Base-by-base conservation (phyloP, 2,113 vertebrate genomes). In the Heteronetta atricapilla region DNA sequence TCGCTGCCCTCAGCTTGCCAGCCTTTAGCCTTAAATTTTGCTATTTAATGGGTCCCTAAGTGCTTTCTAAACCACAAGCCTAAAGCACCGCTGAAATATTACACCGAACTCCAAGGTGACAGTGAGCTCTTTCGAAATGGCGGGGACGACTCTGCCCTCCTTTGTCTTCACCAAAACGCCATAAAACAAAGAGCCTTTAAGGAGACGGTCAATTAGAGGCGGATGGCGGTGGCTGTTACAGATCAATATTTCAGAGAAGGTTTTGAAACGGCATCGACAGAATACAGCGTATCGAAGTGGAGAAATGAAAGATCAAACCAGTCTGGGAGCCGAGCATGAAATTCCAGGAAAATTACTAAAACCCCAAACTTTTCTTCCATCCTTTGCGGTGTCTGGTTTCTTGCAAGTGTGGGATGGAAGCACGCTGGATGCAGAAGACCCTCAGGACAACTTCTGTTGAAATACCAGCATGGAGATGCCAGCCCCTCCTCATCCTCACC, bases 11-110 rank as follows among this genome's bases (percentile, higher is more conserved):
- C 69, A n/a, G 50, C 66, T 84, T 93, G 94, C 90, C 69, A 94
- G 86, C 70, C 69, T 93, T 86, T 90, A 92, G 86, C 77, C 90
- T 94, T 94, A 96, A 92, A 87, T 97, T 96, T 93, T 90, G 73
- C 31, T 90, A 15, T 96, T 96, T 94, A 90, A 93, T 95, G 77
- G 55, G 66, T 93, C 93, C 83, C 88, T 29, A 58, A 88, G 86
- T 90, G 83, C 83, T 94, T 93, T 84, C 79, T 88, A 94, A 95
- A 90, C 63, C 67, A 42, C 77, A 64, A 72, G 82, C 64, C 59
- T 92, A 62, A 87, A 94, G 77, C 83, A 74, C 26, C 2, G 5
- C 66, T 96, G 95, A 94, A 96, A 94, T 92, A 93, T 33, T 95
- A 92, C 60, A 86, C 84, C 66, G 3, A 75, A 75, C 76, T 86